Percentiles rank a stretch among this genome's conserved stretches.
phyloP scores from a whole-genome alignment of 2,888 invertebrate genomes.

The Dyspetes luteomarginatus region DNA sequence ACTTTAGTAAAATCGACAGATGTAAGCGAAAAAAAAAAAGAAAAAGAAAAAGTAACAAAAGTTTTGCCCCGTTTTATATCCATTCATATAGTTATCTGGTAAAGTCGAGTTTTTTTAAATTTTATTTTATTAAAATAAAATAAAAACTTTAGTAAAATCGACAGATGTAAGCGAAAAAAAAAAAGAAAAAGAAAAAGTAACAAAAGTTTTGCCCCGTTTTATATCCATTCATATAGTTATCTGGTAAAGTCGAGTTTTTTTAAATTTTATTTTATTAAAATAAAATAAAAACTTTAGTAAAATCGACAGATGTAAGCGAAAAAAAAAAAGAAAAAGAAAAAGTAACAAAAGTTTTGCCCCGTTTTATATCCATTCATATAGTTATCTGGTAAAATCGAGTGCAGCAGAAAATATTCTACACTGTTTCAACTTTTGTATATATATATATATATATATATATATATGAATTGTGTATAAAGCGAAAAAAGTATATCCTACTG shows the following conservation, averaged over 20 bases:
- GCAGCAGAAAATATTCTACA: neutral
- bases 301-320: slow-evolving; percentile 54
- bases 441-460: neutral
- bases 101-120: neutral
- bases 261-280: no score
- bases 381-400: neutral
- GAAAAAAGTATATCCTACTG: neutral
- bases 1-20: no score
- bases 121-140: no score
- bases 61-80: no score
- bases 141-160: slow-evolving; percentile 25
- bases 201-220: slow-evolving; percentile 7
- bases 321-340: no score
- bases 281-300: slow-evolving; percentile 14
- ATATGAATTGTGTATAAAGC: no score
- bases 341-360: slow-evolving; percentile 5
- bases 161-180: slow-evolving; percentile 54
- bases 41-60: neutral
- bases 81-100: neutral
- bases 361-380: neutral
- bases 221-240: neutral
- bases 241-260: neutral
- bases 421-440: neutral
- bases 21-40: neutral
- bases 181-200: no score